A percentile compares a stretch with the other conserved stretches of the same genome.
Evolutionary conservation across 2,797 vertebrate genomes (phyloP).

Genomic region (Sebastes miniatus): DNA sequence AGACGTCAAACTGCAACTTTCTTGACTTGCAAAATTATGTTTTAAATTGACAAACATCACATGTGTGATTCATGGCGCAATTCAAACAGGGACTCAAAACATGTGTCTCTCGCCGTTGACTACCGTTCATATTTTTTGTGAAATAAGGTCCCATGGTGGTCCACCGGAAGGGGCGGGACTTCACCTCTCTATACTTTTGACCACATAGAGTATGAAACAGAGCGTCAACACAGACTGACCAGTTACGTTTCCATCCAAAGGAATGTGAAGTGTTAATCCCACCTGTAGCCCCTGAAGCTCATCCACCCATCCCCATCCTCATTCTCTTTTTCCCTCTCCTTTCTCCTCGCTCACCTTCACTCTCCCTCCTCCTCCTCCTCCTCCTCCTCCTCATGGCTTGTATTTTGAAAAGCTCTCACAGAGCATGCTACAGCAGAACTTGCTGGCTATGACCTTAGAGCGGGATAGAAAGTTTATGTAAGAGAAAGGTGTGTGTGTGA

Average conservation of each 20-base stretch:
- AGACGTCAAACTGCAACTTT: no score
- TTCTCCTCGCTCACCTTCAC: slow-evolving; percentile 7
- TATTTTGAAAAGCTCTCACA: background rate
- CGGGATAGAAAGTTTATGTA: slow-evolving; percentile 28
- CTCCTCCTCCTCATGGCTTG: background rate
- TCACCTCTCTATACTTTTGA: background rate
- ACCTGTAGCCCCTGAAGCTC: slow-evolving; percentile 16
- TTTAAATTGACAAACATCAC: no score
- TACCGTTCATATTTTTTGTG: no score
- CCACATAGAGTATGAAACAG: background rate
- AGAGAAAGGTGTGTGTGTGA: slow-evolving; percentile 15
- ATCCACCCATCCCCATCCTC: background rate
- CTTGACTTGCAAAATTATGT: no score
- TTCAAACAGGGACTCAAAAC: no score
- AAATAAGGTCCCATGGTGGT: no score
- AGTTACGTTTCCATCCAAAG: background rate
- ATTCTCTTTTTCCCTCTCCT: background rate
- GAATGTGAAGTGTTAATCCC: slow-evolving; percentile 37
- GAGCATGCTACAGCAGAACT: background rate
- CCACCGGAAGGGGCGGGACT: no score
- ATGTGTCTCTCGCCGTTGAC: no score
- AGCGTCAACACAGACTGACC: background rate
- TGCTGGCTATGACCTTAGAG: background rate
- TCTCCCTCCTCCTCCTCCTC: background rate
- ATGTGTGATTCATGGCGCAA: no score